Evolutionary conservation across 2,888 invertebrate species (phyloP).

Genomic region (Hirtodrosophila duncani): DNA sequence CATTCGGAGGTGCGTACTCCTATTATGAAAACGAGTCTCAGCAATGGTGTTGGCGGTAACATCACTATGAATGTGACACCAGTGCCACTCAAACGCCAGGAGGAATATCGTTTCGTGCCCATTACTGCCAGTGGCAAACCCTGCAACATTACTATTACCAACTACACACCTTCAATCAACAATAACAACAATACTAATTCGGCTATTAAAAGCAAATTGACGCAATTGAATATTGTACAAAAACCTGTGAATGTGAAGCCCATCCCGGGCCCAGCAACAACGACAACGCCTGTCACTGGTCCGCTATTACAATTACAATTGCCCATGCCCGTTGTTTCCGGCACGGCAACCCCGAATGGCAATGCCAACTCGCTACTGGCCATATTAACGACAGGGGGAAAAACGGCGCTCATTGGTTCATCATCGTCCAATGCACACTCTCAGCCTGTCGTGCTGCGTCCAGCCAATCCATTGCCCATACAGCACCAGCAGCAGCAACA

Average conservation of each 20-base stretch:
- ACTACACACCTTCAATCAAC: constrained; percentile 9
- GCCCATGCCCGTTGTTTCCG: constrained; percentile 2
- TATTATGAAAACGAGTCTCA: no score
- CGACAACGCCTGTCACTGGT: constrained; percentile 3
- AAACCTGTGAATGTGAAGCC: constrained; percentile 30
- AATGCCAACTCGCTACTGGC: constrained; percentile 10
- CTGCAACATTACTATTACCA: constrained; percentile 23
- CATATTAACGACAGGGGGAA: constrained; percentile 6
- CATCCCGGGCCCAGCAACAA: neutral
- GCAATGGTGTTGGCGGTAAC: no score
- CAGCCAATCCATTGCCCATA: constrained; percentile 8
- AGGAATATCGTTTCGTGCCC: constrained; percentile 42
- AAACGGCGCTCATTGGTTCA: neutral
- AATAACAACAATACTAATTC: constrained; percentile 20
- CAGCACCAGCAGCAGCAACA: neutral
- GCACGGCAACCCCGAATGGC: constrained; percentile 1
- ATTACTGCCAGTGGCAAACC: constrained; percentile 35
- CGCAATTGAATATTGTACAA: constrained; percentile 29
- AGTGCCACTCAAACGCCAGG: neutral
- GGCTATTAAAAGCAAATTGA: constrained; percentile 30
- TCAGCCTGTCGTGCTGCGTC: constrained; percentile 12
- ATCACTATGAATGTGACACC: no score
- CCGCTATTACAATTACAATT: constrained; percentile 43
- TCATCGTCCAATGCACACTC: neutral
- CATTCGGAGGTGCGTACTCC: no score